These are phyloP conservation scores for Eugnorisma glareosa DNA, from an alignment of 2,888 invertebrate species.

Conservation along the genomic window DNA sequence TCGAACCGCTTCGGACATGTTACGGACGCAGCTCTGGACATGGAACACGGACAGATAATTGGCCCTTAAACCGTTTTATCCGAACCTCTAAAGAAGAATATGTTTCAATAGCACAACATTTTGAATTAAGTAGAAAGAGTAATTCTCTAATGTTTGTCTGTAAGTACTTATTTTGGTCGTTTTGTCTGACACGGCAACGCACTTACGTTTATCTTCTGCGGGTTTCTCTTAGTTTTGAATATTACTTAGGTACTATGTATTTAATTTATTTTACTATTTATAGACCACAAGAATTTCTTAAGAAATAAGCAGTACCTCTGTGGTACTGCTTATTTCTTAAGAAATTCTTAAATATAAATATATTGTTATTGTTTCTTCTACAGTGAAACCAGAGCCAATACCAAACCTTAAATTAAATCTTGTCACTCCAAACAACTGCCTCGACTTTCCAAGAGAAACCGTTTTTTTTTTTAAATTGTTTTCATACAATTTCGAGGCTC, in stretches of 20 bases:
- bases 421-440: not conserved
- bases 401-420: not conserved
- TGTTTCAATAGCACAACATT: not conserved
- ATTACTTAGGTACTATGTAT: not conserved
- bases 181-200: slow-evolving; percentile 8
- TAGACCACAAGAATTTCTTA: too few relatives aligned
- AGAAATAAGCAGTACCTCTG: too few relatives aligned
- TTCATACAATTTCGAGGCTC: not conserved
- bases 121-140: not conserved
- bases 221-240: not conserved
- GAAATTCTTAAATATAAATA: too few relatives aligned
- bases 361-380: too few relatives aligned
- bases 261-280: not conserved
- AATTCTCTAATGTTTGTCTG: not conserved
- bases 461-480: not conserved
- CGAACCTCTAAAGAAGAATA: not conserved
- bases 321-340: too few relatives aligned
- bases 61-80: not conserved
- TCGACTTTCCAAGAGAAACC: not conserved
- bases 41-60: not conserved
- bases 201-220: slow-evolving; percentile 11
- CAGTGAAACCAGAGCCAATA: too few relatives aligned
- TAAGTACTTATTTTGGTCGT: slow-evolving; percentile 7
- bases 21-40: not conserved
- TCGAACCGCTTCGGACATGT: not conserved